Conservation (phyloP, 2,888 invertebrate genomes). For the Chymomyza procnemis region DNA sequence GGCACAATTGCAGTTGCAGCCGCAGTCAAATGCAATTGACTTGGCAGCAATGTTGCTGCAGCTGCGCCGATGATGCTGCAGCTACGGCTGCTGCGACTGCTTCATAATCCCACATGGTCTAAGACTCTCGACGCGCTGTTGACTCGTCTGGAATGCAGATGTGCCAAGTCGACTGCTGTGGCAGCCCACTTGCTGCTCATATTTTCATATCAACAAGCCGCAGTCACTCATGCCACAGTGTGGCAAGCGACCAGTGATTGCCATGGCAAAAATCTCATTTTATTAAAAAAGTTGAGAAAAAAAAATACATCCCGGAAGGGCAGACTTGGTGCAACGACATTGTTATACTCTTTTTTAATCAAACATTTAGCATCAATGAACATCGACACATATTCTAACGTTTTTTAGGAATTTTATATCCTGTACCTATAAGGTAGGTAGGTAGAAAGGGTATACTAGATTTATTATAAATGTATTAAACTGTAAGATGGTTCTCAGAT, state of each 20-base stretch:
- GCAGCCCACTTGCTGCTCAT: slow-evolving; percentile 66
- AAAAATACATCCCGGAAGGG: not conserved
- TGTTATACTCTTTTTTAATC: no score
- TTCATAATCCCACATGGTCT: slow-evolving; percentile 72
- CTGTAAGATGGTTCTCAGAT: no score
- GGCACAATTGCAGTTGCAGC: not conserved
- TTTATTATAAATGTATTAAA: no score
- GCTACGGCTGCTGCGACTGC: slow-evolving; percentile 64
- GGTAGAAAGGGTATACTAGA: no score
- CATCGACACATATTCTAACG: no score
- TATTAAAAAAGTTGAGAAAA: not conserved
- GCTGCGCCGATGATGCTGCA: slow-evolving; percentile 38
- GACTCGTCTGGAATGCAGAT: slow-evolving; percentile 70
- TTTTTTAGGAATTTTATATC: no score
- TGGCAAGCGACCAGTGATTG: not conserved
- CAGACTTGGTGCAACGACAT: not conserved
- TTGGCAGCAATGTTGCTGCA: slow-evolving; percentile 32
- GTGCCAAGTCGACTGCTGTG: slow-evolving; percentile 39
- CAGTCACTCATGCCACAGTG: slow-evolving; percentile 22
- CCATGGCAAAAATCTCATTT: slow-evolving; percentile 15
- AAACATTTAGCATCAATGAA: no score
- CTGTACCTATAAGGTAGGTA: no score
- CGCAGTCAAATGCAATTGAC: slow-evolving; percentile 35
- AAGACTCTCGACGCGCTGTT: slow-evolving; percentile 26
- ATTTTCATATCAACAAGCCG: slow-evolving; percentile 53